Base-by-base conservation (phyloP, 2,888 invertebrate species). In the Dasysyrphus albostriatus region DNA sequence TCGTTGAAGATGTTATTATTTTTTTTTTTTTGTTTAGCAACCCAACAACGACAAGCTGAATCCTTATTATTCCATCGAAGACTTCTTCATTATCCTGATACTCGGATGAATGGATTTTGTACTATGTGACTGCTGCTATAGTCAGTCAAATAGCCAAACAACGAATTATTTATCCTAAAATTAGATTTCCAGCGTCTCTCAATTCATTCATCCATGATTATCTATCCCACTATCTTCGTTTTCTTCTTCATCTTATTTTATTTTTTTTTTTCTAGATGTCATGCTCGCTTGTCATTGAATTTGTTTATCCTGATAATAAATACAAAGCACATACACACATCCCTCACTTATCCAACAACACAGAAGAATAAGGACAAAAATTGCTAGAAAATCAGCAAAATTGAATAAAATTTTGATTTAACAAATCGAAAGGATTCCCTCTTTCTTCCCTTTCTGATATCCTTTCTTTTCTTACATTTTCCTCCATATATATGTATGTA, bases 321-420 rank as follows among this genome's bases (percentile, higher is more conserved):
- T 79, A 83, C 72, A 72, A 72, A 63, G 65, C 78, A 83, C 75
- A 77, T 34, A 78, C 54, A 65, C 49, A 58, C 58, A 47, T 61
- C 24, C 61, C 24, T 56, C 58, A 67, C 29, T 19, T 34, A 63
- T 61, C 32, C 73, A 49, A 49, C 49, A 63, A 49, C 34, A 24
- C 34, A 24, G 16, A 49, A 56, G 32, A 73, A 34, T n/a, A 73
- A 65, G 56, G 37, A 34, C 67, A 56, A 42, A 32, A 29, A 54
- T 34, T 51, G 49, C 76, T 63, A 78, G 75, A 75, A 87, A 87
- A 87, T 87, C 87, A 87, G 83, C 78, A 79, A 75, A 87, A 83
- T 87, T 87, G 87, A 87, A 87, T 87, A 87, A 87, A 87, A 87
- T 79, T 87, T 79, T 87, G 87, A 87, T 83, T 87, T 74, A 83